These are phyloP conservation scores for Pachycephus smyrnensis DNA, from an alignment of 2,888 invertebrate species.

Conservation along the genomic window DNA sequence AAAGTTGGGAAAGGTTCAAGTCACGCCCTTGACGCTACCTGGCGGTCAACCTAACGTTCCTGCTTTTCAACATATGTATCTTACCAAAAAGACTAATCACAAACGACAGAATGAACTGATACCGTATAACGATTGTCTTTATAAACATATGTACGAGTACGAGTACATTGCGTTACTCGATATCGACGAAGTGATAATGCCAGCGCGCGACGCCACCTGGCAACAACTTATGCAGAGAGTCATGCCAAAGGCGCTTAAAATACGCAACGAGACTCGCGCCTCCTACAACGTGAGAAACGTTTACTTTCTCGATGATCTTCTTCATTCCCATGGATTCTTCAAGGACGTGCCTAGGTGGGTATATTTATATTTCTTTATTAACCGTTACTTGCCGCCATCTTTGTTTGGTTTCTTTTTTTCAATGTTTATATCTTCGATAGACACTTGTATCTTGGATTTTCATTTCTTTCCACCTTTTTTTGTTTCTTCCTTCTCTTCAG, in stretches of 20 bases:
- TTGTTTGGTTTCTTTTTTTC: background rate
- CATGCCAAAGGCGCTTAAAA: constrained; percentile 76
- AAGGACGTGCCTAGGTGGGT: constrained; percentile 78
- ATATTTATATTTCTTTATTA: background rate
- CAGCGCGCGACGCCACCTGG: constrained; percentile 81
- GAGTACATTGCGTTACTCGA: constrained; percentile 92
- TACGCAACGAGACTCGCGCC: constrained; percentile 76
- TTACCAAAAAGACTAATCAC: constrained; percentile 91
- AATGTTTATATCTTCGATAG: background rate
- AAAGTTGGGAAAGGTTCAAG: constrained; percentile 76
- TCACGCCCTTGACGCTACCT: constrained; percentile 85
- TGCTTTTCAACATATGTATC: constrained; percentile 88
- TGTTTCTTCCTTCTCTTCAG: constrained; percentile 31
- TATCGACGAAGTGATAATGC: constrained; percentile 96
- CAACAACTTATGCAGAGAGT: constrained; percentile 80
- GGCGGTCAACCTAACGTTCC: constrained; percentile 93
- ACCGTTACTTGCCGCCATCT: background rate
- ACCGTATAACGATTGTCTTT: constrained; percentile 96
- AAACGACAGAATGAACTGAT: constrained; percentile 95
- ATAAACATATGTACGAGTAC: constrained; percentile 91
- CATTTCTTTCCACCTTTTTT: background rate
- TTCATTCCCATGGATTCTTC: constrained; percentile 84
- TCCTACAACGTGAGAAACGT: constrained; percentile 92
- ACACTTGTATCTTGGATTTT: background rate
- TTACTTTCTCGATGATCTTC: constrained; percentile 90